A percentile compares a stretch with the other conserved stretches of the same genome.
phyloP scores from a whole-genome alignment of 2,888 invertebrate genomes.

The Gasteruption jaculator region DNA sequence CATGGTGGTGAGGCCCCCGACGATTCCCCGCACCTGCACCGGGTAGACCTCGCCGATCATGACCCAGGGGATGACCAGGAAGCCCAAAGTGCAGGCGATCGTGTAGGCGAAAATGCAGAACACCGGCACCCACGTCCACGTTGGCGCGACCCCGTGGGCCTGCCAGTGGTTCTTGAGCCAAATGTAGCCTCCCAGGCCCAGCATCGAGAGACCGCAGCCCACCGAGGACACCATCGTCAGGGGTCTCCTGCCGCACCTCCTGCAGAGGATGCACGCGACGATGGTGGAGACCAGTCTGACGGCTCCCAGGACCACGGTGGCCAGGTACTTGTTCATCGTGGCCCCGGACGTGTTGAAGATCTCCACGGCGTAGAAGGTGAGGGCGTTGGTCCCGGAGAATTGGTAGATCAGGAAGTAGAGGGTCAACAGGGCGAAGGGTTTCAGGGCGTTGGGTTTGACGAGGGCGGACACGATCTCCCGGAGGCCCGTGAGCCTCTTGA shows the following conservation, averaged over 20 bases:
- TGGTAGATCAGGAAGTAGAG: conserved; percentile 67
- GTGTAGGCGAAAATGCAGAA: conserved; percentile 61
- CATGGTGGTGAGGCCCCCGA: conserved; percentile 66
- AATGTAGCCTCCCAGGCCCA: conserved; percentile 60
- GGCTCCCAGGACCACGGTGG: conserved; percentile 61
- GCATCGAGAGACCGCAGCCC: conserved; percentile 64
- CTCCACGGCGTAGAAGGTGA: conserved; percentile 67
- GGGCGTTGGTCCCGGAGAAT: conserved; percentile 66
- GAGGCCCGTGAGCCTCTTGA: conserved; percentile 55
- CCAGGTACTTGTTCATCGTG: conserved; percentile 56
- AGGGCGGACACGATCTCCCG: conserved; percentile 57
- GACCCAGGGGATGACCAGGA: conserved; percentile 67
- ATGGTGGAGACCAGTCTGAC: conserved; percentile 62
- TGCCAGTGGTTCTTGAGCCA: conserved; percentile 57
- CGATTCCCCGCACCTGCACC: conserved; percentile 61
- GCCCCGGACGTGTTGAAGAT: conserved; percentile 63
- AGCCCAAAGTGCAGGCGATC: conserved; percentile 63
- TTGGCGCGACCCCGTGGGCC: conserved; percentile 43
- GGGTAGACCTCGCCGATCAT: conserved; percentile 75
- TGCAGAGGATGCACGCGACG: conserved; percentile 59
- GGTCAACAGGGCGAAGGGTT: conserved; percentile 61
- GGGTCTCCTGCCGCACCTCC: conserved; percentile 59
- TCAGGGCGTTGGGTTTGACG: conserved; percentile 60
- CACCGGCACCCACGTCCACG: conserved; percentile 61
- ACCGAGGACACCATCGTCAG: conserved; percentile 62